Evolutionary conservation across 2,797 vertebrate species (phyloP), one percentile per base, ranked within the genome.

Genomic region (Odontamblyopus rebecca): DNA sequence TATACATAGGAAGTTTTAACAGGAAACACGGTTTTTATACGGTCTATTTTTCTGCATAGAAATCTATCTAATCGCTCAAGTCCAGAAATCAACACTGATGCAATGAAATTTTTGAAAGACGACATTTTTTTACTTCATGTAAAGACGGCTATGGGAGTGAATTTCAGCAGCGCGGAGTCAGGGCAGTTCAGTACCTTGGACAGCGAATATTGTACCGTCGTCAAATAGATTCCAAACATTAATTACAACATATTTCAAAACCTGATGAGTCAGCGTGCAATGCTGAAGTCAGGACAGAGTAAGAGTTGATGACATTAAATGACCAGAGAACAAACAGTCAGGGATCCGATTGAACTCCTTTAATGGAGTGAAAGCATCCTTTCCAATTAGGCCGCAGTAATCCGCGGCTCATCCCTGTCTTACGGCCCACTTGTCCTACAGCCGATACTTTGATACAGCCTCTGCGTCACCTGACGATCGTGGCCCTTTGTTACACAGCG

Each of bases 391-490:
- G 71, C 82, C 54, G 71, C 75, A 89, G 86, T 93, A 93, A 93
- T 93, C 92, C 84, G 66, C 84, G 71, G 85, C 87, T 89, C 91
- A 91, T 87, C 87, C 83, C 89, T 72, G 88, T 83, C 32, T 90
- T 88, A 91, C 86, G 86, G 81, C 78, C 85, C 88, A 83, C 90
- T 92, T 93, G 92, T 92, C 91, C 89, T 82, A 91, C 88, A 92
- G 79, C 91, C 91, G 80, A 94, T 92, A 93, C 90, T 92, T 93
- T 93, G 92, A 94, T 94, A 90, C 89, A 70, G 85, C 90, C 86
- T 88, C 72, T 69, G 84, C 85, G 82, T 83, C 82, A 79, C 84
- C 85, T 85, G 86, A 90, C 86, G 82, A 88, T 85, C 82, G 62
- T 76, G 65, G 78, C 82, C 77, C 83, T 91, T 91, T 92, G 90